Percentiles rank a stretch among this genome's conserved stretches.
These are phyloP conservation scores for Clusia tigrina DNA, from an alignment of 2,888 invertebrate species.

Conservation along the genomic window DNA sequence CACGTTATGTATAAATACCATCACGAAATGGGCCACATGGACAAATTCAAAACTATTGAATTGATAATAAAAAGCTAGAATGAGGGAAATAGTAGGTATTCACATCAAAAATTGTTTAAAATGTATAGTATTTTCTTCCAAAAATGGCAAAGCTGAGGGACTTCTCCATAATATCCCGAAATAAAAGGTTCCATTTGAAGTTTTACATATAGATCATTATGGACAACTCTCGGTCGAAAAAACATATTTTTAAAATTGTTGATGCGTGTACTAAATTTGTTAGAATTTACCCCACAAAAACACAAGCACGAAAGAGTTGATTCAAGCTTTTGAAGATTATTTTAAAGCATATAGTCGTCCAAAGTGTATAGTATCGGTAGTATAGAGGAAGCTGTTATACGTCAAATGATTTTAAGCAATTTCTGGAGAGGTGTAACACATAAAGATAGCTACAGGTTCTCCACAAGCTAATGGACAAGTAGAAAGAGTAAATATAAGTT, in stretches of 20 bases:
- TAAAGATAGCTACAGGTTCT: slow-evolving; percentile 8
- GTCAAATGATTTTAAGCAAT: background rate
- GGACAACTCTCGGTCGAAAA: background rate
- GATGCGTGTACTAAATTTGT: background rate
- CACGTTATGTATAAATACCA: background rate
- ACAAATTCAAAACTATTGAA: background rate
- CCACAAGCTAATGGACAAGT: slow-evolving; percentile 9
- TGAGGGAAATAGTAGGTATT: background rate
- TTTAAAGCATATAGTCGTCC: slow-evolving; percentile 11
- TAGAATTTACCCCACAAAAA: no score
- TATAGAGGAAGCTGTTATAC: slow-evolving; percentile 9
- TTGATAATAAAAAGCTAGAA: background rate
- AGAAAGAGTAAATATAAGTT: background rate
- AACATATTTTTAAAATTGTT: background rate
- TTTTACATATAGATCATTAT: no score
- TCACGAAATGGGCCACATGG: background rate
- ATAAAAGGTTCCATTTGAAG: background rate
- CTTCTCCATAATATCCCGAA: background rate
- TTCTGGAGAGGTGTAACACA: slow-evolving; percentile 1
- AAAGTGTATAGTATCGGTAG: background rate
- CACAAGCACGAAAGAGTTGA: no score
- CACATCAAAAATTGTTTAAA: slow-evolving; percentile 4
- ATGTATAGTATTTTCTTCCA: slow-evolving; percentile 7
- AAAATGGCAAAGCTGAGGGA: background rate
- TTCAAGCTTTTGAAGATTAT: background rate